phyloP scores from a whole-genome alignment of 92 coral and sea anemone species.

The Palythoa caribaeorum region DNA sequence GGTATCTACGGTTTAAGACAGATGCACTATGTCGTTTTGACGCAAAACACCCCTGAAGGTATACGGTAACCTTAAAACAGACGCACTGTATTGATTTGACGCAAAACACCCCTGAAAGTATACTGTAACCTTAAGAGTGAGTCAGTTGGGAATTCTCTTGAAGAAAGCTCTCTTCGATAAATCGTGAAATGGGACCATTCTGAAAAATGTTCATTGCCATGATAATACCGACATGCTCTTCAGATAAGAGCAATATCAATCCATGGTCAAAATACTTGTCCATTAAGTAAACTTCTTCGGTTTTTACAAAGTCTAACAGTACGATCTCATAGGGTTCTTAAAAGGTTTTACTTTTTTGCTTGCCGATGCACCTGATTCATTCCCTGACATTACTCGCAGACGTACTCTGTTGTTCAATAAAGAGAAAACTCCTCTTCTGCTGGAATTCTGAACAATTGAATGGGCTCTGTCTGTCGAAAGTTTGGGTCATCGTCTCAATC shows the following conservation, averaged over 20 bases:
- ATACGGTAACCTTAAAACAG: too few relatives aligned
- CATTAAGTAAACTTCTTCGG: neutral
- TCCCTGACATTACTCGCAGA: conserved; percentile 32
- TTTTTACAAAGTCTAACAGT: neutral
- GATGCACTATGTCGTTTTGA: too few relatives aligned
- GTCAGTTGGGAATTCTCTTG: conserved; percentile 7
- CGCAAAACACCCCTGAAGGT: too few relatives aligned
- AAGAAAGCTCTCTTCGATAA: conserved; percentile 10
- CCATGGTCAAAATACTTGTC: conserved; percentile 25
- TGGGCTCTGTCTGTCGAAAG: conserved; percentile 14
- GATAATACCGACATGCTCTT: conserved; percentile 27
- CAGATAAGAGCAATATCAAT: conserved; percentile 18
- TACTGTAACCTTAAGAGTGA: too few relatives aligned
- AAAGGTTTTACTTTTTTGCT: conserved; percentile 31
- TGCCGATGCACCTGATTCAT: conserved; percentile 29
- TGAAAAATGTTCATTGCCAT: conserved; percentile 18
- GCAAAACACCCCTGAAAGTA: too few relatives aligned
- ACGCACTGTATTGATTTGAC: too few relatives aligned
- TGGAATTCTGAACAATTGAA: conserved; percentile 39
- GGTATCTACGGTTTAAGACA: too few relatives aligned
- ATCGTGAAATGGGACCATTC: conserved; percentile 41
- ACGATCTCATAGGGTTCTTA: conserved; percentile 21
- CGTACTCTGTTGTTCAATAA: conserved; percentile 35
- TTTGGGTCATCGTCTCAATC: neutral
- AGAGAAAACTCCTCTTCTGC: conserved; percentile 12